Evolutionary conservation across 2,797 vertebrate genomes (phyloP).

Genomic region (Sebastes vulpes): DNA sequence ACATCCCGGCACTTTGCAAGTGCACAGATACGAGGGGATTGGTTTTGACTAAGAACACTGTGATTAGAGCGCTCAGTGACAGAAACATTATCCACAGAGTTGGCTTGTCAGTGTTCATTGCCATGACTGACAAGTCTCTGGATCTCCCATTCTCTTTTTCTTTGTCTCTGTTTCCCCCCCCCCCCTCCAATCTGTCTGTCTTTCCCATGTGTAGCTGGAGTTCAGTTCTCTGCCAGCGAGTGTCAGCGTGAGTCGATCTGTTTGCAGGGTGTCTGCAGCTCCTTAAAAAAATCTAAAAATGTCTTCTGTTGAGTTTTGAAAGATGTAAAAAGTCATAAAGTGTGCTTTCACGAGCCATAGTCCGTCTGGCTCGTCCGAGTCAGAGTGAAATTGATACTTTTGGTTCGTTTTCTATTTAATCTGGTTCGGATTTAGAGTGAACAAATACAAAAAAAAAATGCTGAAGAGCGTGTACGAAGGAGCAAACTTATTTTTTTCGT

Average conservation of each 20-base stretch:
- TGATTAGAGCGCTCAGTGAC: slow-evolving; percentile 85
- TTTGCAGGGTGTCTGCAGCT: slow-evolving; percentile 38
- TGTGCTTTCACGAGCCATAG: neutral
- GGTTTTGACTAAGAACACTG: slow-evolving; percentile 85
- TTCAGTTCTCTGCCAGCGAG: slow-evolving; percentile 61
- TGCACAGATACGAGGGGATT: slow-evolving; percentile 68
- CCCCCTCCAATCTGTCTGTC: slow-evolving; percentile 67
- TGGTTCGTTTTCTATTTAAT: neutral
- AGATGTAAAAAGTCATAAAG: neutral
- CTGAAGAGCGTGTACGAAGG: neutral
- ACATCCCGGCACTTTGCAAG: slow-evolving; percentile 61
- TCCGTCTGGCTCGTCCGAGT: neutral
- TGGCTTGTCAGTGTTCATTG: slow-evolving; percentile 75
- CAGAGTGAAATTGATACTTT: neutral
- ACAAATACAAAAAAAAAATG: neutral
- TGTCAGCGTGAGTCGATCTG: slow-evolving; percentile 47
- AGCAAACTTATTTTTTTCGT: rapidly evolving
- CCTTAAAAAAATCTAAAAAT: slow-evolving; percentile 17
- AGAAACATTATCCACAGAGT: slow-evolving; percentile 85
- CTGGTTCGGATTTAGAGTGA: neutral
- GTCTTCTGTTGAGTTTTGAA: neutral
- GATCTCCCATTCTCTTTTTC: slow-evolving; percentile 70
- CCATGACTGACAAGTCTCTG: slow-evolving; percentile 75
- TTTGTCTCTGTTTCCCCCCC: slow-evolving; percentile 42
- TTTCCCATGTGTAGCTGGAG: slow-evolving; percentile 47